Conservation (phyloP, 2,113 vertebrate genomes). For the Hyperoodon ampullatus region DNA sequence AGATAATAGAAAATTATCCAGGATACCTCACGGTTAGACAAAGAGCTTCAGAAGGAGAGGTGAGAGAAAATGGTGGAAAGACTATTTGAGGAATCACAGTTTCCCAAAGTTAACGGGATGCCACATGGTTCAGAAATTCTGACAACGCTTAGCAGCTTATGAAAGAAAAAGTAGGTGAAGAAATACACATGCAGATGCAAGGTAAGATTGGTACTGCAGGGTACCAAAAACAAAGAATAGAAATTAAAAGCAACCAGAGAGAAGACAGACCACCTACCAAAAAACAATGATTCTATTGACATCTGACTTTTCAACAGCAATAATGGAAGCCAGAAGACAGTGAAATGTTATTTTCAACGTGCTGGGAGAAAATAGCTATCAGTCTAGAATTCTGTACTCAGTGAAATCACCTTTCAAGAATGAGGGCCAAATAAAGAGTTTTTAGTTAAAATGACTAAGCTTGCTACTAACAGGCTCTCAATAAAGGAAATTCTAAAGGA, state of each 20-base stretch:
- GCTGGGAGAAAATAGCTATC: not conserved
- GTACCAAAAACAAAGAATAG: not conserved
- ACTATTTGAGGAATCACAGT: not conserved
- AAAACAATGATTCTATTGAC: not conserved
- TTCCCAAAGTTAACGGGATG: not conserved
- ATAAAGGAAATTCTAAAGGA: constrained; percentile 46
- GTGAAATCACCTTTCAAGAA: constrained; percentile 27
- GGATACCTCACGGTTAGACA: not conserved
- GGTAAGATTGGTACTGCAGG: constrained; percentile 9
- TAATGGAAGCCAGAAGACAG: not conserved
- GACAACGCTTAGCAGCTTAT: not conserved
- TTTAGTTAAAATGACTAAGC: not conserved
- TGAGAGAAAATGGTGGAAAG: constrained; percentile 6
- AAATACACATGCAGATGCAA: not conserved
- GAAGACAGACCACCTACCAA: not conserved
- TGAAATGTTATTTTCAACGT: constrained; percentile 6
- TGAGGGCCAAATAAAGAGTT: not conserved
- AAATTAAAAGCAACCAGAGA: not conserved
- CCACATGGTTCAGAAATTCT: not conserved
- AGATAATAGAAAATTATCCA: constrained; percentile 20
- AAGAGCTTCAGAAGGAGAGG: constrained; percentile 14
- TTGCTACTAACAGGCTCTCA: not conserved
- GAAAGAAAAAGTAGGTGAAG: constrained; percentile 17
- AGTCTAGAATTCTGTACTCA: not conserved
- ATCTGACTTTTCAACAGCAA: constrained; percentile 3